These are phyloP conservation scores for Andricus quercusramuli DNA, from an alignment of 2,888 invertebrate species.

Conservation along the genomic window DNA sequence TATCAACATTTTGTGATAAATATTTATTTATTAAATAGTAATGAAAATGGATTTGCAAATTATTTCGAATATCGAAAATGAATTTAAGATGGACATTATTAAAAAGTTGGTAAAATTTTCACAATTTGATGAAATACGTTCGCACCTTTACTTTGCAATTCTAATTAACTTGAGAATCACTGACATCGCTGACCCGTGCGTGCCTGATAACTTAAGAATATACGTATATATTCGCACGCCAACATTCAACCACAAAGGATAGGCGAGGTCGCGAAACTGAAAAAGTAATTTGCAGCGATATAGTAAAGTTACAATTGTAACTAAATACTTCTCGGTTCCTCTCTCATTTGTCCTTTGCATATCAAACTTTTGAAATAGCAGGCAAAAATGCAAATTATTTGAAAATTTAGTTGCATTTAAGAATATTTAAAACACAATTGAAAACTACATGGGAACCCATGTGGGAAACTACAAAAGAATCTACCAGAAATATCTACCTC, in stretches of 20 bases:
- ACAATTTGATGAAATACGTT: not conserved
- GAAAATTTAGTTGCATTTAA: not conserved
- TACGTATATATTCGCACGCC: slow-evolving; percentile 32
- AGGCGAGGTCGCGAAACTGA: slow-evolving; percentile 38
- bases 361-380: not conserved
- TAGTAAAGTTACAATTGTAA: not conserved
- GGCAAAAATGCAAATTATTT: not conserved
- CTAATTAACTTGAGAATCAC: slow-evolving; percentile 58
- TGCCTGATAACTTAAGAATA: slow-evolving; percentile 35
- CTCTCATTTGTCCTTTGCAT: slow-evolving; percentile 19
- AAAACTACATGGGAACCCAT: too few species aligned
- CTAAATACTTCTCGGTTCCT: not conserved
- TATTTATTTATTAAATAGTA: too few species aligned
- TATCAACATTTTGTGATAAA: too few species aligned
- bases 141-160: slow-evolving; percentile 46
- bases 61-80: too few species aligned
- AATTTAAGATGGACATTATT: too few species aligned
- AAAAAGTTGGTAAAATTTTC: too few species aligned
- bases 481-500: too few species aligned
- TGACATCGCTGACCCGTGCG: slow-evolving; percentile 60
- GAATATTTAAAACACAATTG: too few species aligned
- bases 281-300: slow-evolving; percentile 34
- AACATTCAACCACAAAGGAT: slow-evolving; percentile 19
- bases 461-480: too few species aligned
- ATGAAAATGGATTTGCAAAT: too few species aligned